Evolutionary conservation across 1,140 invertebrate species (phyloP), one percentile per base, ranked within the genome.

Genomic region (Euura lappo): DNA sequence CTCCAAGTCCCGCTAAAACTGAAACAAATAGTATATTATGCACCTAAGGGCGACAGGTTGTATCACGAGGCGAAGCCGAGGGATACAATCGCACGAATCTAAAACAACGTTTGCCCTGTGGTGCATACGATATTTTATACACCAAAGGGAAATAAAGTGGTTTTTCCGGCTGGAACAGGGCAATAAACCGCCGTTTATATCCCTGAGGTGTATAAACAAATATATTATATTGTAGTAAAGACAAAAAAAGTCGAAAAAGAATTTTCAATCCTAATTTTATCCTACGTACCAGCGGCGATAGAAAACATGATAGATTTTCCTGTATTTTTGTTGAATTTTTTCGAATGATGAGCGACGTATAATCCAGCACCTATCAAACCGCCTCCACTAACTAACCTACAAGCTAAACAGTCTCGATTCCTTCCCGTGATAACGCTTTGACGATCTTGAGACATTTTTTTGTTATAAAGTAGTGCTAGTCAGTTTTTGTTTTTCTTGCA

Each of bases 321-420:
- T 60, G 74, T 70, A 51, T 43, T 75, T 76, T 76, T 82, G 28
- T 81, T 72, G 70, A 81, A 80, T 71, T 81, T 82, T 73, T 81
- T 83, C 3, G 83, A 78, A 68, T 88, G 81, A 75, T 85, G 77
- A 44, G 69, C 76, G 28, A 89, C 79, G 70, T 88, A 89, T 71
- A 84, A 46, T 66, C 87, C 85, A 47, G 83, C 81, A 43, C 84
- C 85, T 66, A 87, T 75, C 10, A 89, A 76, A 44, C 87, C 87
- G 70, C 77, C 71, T 45, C 86, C 86, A 72, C 86, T 87, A 11
- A 86, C 70, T 28, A 86, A 7, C 78, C 83, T 79, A 76, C 88
- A 89, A 44, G 78, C 74, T 1, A 82, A 64, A 79, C 88, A 89
- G 46, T 86, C 81, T 70, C 83, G 70, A 65, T 83, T 72, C 77